These are phyloP conservation scores for Equus quagga DNA, from an alignment of 2,113 vertebrate species.

Conservation along the genomic window DNA sequence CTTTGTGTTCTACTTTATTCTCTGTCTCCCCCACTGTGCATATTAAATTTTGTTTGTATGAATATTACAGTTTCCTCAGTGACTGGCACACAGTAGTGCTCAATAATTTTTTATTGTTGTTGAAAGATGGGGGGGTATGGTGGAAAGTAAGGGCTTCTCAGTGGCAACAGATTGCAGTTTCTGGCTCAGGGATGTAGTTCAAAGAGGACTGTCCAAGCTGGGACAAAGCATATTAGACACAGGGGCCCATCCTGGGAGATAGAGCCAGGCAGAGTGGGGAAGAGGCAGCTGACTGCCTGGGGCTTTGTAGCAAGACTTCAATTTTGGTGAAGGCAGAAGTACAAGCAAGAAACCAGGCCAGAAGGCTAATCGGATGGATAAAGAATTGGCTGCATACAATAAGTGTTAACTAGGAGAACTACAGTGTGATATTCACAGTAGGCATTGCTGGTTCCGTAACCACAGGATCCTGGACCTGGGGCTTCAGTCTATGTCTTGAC, in stretches of 20 bases:
- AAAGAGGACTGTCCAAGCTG: background rate
- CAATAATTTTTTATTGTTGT: background rate
- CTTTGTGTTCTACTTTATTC: background rate
- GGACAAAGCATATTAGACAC: background rate
- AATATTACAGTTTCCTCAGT: background rate
- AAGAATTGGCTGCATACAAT: background rate
- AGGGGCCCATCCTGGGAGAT: background rate
- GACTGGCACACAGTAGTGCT: background rate
- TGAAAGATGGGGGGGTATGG: background rate
- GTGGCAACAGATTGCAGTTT: background rate
- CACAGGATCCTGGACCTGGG: background rate
- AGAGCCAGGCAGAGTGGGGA: background rate
- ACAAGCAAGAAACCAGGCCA: background rate
- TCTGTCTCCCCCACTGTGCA: background rate
- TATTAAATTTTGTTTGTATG: conserved; percentile 28
- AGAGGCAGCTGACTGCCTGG: background rate
- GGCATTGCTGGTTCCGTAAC: background rate
- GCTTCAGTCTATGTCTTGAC: background rate
- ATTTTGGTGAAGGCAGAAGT: background rate
- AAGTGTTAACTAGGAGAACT: background rate
- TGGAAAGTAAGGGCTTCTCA: background rate
- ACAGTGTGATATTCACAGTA: background rate
- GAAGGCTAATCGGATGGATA: background rate
- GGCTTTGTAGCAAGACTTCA: background rate
- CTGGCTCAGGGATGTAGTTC: background rate